Evolutionary conservation across 2,888 invertebrate genomes (phyloP).

Genomic region (Exephanes ischioxanthus): DNA sequence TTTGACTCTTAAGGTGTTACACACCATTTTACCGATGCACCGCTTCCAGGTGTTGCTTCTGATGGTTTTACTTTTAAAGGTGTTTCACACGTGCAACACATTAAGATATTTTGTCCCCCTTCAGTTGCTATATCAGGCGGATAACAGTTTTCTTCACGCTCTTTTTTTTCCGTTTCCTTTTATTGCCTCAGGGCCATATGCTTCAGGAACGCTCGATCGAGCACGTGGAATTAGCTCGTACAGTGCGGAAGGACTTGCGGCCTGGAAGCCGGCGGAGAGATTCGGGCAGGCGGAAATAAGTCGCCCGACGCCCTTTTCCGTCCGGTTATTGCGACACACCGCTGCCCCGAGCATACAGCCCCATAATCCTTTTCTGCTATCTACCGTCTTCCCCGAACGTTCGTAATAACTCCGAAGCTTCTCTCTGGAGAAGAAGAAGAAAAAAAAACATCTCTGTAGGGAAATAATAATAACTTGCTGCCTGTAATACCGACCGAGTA

Average conservation of each 20-base stretch:
- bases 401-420: constrained; percentile 35
- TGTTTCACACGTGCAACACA: neutral
- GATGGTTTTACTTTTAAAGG: no score
- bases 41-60: no score
- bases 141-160: neutral
- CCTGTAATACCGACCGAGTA: neutral
- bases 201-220: constrained; percentile 26
- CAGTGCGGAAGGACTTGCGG: neutral
- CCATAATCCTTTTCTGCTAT: constrained; percentile 14
- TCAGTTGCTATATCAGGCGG: neutral
- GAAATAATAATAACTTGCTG: neutral
- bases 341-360: neutral
- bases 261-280: neutral
- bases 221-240: constrained; percentile 43
- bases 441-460: neutral
- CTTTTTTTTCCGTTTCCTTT: constrained; percentile 13
- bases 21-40: no score
- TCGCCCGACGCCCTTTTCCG: constrained; percentile 50
- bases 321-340: constrained; percentile 50
- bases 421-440: neutral
- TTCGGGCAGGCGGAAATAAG: constrained; percentile 54
- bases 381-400: constrained; percentile 6
- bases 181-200: constrained; percentile 53
- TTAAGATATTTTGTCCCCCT: neutral
- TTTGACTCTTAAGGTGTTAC: no score